phyloP scores from a whole-genome alignment of 2,888 invertebrate genomes.

The Hypolimnas misippus region DNA sequence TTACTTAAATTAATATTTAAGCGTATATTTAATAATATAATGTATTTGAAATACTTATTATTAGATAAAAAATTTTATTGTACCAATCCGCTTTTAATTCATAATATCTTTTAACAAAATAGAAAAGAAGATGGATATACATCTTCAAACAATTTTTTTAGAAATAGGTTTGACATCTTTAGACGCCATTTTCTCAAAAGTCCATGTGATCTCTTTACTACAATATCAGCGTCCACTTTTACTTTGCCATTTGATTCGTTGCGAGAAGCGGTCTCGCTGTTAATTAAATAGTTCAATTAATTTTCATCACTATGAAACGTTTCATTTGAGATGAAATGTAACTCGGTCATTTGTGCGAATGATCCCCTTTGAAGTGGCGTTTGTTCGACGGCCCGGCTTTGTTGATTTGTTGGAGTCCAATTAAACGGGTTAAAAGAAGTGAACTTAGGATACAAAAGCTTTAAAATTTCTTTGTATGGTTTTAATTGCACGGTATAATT shows the following conservation, averaged over 20 bases:
- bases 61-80: too few relatives aligned
- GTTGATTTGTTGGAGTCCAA: constrained; percentile 22
- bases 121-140: too few relatives aligned
- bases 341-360: neutral
- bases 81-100: too few relatives aligned
- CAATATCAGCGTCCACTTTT: too few relatives aligned
- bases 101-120: too few relatives aligned
- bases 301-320: neutral
- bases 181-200: too few relatives aligned
- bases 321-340: neutral
- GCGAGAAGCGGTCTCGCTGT: neutral
- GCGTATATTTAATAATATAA: too few relatives aligned
- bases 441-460: constrained; percentile 19
- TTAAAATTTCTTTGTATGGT: constrained; percentile 17
- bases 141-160: too few relatives aligned
- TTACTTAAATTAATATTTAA: too few relatives aligned
- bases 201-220: too few relatives aligned
- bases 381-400: constrained; percentile 21
- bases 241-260: neutral
- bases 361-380: neutral
- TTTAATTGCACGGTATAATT: constrained; percentile 28
- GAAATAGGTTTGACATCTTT: too few relatives aligned
- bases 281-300: neutral
- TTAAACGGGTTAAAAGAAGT: constrained; percentile 28
- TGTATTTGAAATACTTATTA: too few relatives aligned